phyloP scores from a whole-genome alignment of 2,888 invertebrate species.

The Periphyllus acericola region DNA sequence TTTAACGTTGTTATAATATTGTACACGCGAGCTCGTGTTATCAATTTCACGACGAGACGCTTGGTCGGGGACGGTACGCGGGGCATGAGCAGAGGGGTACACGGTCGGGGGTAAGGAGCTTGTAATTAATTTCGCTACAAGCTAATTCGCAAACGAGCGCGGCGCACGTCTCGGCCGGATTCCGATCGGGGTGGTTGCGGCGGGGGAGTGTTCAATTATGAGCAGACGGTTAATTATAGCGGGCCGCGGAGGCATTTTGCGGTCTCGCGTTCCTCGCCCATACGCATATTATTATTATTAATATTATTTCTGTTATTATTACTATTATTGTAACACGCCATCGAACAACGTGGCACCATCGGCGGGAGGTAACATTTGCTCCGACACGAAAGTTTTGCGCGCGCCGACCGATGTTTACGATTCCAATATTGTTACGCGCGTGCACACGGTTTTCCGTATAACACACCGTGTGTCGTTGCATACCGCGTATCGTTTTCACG shows the following conservation, averaged over 20 bases:
- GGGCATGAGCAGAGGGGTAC: too few species aligned
- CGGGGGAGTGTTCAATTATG: slow-evolving; percentile 30
- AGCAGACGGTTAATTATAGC: slow-evolving; percentile 46
- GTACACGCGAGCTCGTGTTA: too few species aligned
- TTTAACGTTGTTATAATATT: too few species aligned
- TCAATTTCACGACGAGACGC: too few species aligned
- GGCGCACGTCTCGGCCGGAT: neutral
- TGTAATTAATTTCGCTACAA: slow-evolving; percentile 34
- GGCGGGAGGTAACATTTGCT: slow-evolving; percentile 47
- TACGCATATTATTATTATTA: neutral
- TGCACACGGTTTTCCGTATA: neutral
- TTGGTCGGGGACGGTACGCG: too few species aligned
- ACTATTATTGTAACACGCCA: neutral
- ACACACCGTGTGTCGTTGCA: neutral
- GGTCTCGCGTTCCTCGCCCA: slow-evolving; percentile 19
- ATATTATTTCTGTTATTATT: too few species aligned
- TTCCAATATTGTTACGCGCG: slow-evolving; percentile 51
- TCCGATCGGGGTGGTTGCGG: neutral
- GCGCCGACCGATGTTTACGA: slow-evolving; percentile 56
- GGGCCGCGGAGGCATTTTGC: slow-evolving; percentile 20
- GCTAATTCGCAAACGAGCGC: neutral
- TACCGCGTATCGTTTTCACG: too few species aligned
- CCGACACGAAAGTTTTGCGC: slow-evolving; percentile 35
- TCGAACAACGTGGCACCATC: too few species aligned
- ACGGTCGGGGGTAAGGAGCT: neutral